phyloP scores from a whole-genome alignment of 2,113 vertebrate genomes.

The Athene noctua region DNA sequence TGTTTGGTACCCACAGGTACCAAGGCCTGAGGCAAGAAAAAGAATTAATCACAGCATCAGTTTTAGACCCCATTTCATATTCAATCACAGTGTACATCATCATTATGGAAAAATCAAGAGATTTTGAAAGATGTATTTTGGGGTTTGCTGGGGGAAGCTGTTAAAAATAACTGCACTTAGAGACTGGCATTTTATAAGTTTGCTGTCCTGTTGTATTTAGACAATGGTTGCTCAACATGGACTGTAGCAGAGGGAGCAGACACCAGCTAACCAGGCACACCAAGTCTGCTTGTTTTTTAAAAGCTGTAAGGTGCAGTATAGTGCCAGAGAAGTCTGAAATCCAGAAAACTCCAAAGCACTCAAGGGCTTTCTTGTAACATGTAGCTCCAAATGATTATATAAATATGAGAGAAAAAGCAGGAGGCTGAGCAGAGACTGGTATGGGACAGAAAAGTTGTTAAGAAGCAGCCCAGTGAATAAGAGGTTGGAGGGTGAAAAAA shows the following conservation, averaged over 20 bases:
- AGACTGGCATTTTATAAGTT: background rate
- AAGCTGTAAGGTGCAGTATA: background rate
- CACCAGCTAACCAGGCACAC: background rate
- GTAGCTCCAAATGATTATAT: background rate
- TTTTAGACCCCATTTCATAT: background rate
- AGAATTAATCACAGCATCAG: background rate
- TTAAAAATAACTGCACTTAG: background rate
- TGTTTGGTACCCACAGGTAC: background rate
- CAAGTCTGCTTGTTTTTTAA: background rate
- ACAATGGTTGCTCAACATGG: background rate
- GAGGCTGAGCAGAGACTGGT: background rate
- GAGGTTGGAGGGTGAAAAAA: background rate
- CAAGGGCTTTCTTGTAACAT: background rate
- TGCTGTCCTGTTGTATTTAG: background rate
- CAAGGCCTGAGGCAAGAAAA: background rate
- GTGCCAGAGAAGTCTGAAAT: background rate
- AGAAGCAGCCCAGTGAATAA: background rate
- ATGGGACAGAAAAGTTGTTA: background rate
- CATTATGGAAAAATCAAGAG: background rate
- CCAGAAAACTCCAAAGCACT: background rate
- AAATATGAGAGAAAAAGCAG: background rate
- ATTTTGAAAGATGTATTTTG: background rate
- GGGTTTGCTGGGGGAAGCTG: background rate
- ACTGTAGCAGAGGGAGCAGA: background rate
- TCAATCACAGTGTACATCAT: background rate